Base-by-base conservation (phyloP, 2,797 vertebrate genomes). In the Poeciliopsis paucimaculata region DNA sequence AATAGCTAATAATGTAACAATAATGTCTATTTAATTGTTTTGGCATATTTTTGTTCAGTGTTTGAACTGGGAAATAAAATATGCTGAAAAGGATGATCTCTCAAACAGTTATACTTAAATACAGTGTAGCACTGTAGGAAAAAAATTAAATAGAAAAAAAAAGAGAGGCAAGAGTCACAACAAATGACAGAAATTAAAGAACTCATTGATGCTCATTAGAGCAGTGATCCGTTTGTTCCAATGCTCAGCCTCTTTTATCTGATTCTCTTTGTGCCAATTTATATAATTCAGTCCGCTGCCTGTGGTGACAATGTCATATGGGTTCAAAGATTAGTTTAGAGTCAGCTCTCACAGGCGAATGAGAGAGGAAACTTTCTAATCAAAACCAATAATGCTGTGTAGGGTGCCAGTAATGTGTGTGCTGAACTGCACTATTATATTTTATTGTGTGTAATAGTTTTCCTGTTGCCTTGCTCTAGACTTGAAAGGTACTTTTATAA, bases 371-470 rank as follows among this genome's bases (percentile, higher is more conserved):
- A 45, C 53, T 81, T 84, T 82, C n/a, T 80, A 57, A 82, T 81
- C 83, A 79, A 88, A 86, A 77, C 36, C 78, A 80, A 72, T 36
- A 85, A 78, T 82, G 55, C 51, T 84, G 51, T 75, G 82, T 80
- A 73, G 82, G 76, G 87, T 81, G 83, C 80, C 88, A 71, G 71
- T 90, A 89, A 90, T 90, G 81, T 82, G 87, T 89, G 83, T 78
- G 85, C 53, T 86, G 86, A 92, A 91, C 84, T 79, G 60, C 45
- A 89, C 87, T 91, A 87, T 53, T 92, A 91, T 90, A 89, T 55
- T 90, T 90, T 90, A 89, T 91, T 90, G 84, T 77, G 83, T 93
- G 91, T 93, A 91, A 93, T 86, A 82, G 76, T 82, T 74, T 81
- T 84, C 85, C 92, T 92, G 86, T 88, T 89, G 91, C 91, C 90